Conservation (phyloP, 2,888 invertebrate genomes). For the Drosophila dives region DNA sequence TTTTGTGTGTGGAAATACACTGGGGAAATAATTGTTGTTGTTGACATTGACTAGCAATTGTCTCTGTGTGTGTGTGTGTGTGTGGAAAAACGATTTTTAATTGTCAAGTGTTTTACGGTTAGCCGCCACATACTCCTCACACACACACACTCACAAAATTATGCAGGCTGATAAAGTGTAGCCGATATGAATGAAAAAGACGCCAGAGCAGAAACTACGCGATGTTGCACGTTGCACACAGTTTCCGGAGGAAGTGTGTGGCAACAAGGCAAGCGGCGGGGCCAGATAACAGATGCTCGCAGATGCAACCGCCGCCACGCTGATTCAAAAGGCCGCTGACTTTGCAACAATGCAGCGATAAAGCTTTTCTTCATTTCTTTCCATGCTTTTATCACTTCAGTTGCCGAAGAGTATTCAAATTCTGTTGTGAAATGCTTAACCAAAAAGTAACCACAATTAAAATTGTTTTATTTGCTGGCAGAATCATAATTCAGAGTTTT, state of each 20-base stretch:
- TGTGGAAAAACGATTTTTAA: constrained; percentile 78
- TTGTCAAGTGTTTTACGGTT: constrained; percentile 66
- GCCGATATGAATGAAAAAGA: constrained; percentile 59
- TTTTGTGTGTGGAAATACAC: constrained; percentile 45
- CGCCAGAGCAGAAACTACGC: constrained; percentile 8
- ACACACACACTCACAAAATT: constrained; percentile 14
- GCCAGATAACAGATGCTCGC: constrained; percentile 48
- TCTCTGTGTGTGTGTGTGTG: constrained; percentile 28
- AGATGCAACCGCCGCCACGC: constrained; percentile 46
- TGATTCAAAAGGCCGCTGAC: constrained; percentile 56
- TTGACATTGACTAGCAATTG: constrained; percentile 66
- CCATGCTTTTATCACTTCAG: background rate
- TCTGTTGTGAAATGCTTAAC: background rate
- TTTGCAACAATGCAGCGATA: constrained; percentile 36
- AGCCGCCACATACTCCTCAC: constrained; percentile 13
- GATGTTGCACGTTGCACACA: constrained; percentile 51
- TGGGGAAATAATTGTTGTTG: constrained; percentile 30
- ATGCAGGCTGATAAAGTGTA: constrained; percentile 60
- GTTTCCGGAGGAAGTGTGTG: constrained; percentile 60
- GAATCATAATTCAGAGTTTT: background rate
- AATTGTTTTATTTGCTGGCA: background rate
- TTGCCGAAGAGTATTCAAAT: too few relatives aligned
- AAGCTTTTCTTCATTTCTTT: constrained; percentile 7
- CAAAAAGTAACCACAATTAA: background rate
- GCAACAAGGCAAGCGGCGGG: constrained; percentile 14